Percentiles rank a stretch among this genome's conserved stretches.
phyloP scores from a whole-genome alignment of 2,113 vertebrate genomes.

The Prionailurus bengalensis region DNA sequence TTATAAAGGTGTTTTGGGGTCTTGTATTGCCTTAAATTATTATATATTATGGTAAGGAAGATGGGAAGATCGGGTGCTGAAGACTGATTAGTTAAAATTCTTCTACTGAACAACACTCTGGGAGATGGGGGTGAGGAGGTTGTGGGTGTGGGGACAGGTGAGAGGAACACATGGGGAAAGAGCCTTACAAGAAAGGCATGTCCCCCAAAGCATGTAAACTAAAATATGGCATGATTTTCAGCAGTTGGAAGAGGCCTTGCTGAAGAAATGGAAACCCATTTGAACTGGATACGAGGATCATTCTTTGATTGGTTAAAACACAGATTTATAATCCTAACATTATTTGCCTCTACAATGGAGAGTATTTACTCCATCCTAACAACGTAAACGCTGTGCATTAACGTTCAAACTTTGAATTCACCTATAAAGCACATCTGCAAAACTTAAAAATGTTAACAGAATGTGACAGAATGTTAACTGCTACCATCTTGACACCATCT shows the following conservation, averaged over 20 bases:
- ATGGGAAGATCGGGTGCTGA: background rate
- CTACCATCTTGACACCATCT: background rate
- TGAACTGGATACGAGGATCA: background rate
- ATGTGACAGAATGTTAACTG: background rate
- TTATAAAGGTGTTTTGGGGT: conserved; percentile 4
- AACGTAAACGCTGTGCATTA: background rate
- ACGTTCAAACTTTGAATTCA: background rate
- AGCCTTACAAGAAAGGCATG: background rate
- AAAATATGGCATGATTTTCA: background rate
- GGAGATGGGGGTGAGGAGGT: background rate
- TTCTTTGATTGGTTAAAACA: background rate
- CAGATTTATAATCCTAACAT: background rate
- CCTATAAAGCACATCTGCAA: background rate
- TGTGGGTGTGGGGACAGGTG: background rate
- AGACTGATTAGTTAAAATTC: background rate
- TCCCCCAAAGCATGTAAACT: background rate
- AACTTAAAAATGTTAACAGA: background rate
- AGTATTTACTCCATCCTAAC: background rate
- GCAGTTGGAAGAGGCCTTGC: background rate
- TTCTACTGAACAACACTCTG: background rate
- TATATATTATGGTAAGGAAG: background rate
- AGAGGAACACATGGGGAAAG: background rate
- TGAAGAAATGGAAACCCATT: background rate
- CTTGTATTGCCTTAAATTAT: background rate
- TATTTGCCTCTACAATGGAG: background rate